Evolutionary conservation across 2,888 invertebrate species (phyloP), one percentile per base, ranked within the genome.

Genomic region (Nemotelus nigrinus): DNA sequence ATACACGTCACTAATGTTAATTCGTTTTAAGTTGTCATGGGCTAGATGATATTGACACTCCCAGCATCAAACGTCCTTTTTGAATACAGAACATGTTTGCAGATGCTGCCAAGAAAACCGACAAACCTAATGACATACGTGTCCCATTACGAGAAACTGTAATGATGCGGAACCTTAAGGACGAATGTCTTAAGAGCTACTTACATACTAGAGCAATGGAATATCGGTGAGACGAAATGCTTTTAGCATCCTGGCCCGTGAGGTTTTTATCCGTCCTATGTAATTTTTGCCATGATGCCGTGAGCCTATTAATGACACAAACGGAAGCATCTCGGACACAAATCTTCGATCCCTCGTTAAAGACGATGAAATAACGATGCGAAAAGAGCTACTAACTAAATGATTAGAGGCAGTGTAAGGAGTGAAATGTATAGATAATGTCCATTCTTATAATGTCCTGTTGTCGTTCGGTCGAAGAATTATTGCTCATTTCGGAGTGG

Each of bases 401-500:
- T 70, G 50, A 43, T 70, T 43, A 48, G 39, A 8, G 55, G 47
- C 7, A 7, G 8, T n/a, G 8, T 25, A 25, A 1, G 25, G 25
- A 25, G 25, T 25, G 25, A 25, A 25, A 25, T 25, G 39, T 48
- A 47, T 45, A 55, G 68, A 76, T 68, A 76, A 76, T 67, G 76
- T 60, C n/a, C 58, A 41, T 67, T 57, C 58, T 44, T 55, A 58
- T 67, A 45, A 57, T 44, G 25, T 63, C 8, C 64, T 67, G 58
- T 58, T 76, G 80, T 82, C 48, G 74, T 74, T 63, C 47, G 10
- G 63, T 63, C 63, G 70, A 74, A 76, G 80, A 82, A 82, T 82
- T 82, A 82, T 81, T 81, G 82, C 80, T 78, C 79, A 81, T 82
- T 82, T 82, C 80, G 48, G 48, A 64, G 63, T 78, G 80, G 63